Base-by-base conservation (phyloP, 2,888 invertebrate species). In the Agrochola litura region DNA sequence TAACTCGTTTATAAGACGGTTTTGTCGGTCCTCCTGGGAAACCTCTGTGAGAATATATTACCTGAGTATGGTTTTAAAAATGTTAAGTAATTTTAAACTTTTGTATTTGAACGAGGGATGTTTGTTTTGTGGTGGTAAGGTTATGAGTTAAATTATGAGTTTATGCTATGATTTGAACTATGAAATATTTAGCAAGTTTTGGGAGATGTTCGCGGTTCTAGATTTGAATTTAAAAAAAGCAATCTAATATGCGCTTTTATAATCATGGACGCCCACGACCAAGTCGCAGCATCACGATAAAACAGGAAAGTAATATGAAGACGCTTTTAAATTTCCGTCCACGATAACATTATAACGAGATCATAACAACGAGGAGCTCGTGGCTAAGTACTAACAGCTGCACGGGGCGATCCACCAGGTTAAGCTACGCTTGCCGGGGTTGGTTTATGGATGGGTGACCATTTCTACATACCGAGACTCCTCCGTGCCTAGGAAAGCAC, bases 1-100 rank as follows among this genome's bases (percentile, higher is more conserved):
- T 86, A 83, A 49, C 56, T 70, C 43, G 61, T 81, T 83, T 79
- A 70, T 80, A 86, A 88, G 83, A 81, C 37, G 68, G 80, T 68
- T 82, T 61, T 81, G 79, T 52, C 25, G 8, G 19, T 60, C 60
- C 89, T 46, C 76, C 1, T 43, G 86, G 79, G 85, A 77, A 14
- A n/a, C 12, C 37, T 16, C 54, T 52, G 65, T 77, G 73, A 72
- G 75, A 72, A 83, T 81, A 79, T 56, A 64, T 82, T 73, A 79
- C 25, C 54, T 52, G 52, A 64, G 43, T 60, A 56, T 85, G 46
- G 56, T 73, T 68, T 76, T 54, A 65, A 65, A 65, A 67, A 64
- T 70, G 65, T 77, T 82, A n/a, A 12, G n/a, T 71, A 54, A 64
- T 67, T 64, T 71, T 43, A 61, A 58, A 25, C 58, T 25, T 63